Percentiles rank a stretch among this genome's conserved stretches.
Evolutionary conservation across 1,140 invertebrate genomes (phyloP).

Genomic region (Bathynomus jamesi): DNA sequence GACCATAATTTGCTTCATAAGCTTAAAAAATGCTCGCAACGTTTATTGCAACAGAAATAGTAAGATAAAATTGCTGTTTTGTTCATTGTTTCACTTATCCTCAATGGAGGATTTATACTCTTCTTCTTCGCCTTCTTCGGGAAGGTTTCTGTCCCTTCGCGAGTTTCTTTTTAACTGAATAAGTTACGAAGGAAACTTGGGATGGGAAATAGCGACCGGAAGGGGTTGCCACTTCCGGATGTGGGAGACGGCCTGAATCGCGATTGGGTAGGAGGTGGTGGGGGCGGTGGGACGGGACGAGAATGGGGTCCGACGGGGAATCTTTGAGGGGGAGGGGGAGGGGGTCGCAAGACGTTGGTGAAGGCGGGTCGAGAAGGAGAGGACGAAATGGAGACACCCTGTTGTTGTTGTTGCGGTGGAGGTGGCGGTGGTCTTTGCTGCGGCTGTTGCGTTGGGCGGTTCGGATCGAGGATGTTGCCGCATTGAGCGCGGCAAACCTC

Average conservation of each 20-base stretch:
- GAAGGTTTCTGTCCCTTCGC: no score
- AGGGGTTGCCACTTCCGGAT: neutral
- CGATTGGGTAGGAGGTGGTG: neutral
- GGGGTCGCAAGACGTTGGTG: constrained; percentile 9
- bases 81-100: no score
- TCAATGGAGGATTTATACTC: no score
- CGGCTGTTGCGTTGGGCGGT: constrained; percentile 17
- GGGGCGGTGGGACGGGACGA: neutral
- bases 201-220: neutral
- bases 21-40: no score
- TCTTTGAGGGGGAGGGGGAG: neutral
- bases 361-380: constrained; percentile 2
- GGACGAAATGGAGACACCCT: no score
- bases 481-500: constrained; percentile 86
- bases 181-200: neutral
- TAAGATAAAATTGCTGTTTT: no score
- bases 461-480: constrained; percentile 36
- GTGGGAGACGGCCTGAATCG: neutral
- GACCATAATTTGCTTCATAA: no score
- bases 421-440: neutral
- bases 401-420: neutral
- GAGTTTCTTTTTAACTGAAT: neutral
- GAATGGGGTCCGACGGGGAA: neutral
- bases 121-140: no score
- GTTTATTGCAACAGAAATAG: no score